Evolutionary conservation across 2,888 invertebrate species (phyloP), one percentile per base, ranked within the genome.

Genomic region (Athalia circularis): DNA sequence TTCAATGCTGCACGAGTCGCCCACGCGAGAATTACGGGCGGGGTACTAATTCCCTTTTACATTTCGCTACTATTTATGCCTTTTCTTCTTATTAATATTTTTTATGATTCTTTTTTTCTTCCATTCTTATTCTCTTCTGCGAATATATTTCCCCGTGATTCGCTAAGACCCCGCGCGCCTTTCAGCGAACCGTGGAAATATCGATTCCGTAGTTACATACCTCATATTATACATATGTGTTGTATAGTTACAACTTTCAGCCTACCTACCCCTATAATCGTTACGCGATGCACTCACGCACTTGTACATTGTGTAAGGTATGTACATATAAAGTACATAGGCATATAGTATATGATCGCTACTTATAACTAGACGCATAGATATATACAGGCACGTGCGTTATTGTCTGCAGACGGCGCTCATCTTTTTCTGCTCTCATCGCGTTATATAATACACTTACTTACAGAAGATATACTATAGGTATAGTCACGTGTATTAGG

Each of bases 261-360:
- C 68, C 65, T 13, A 47, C 65, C 68, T 75, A 62, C 75, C 75
- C 75, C 75, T 75, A 64, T 75, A 75, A 75, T 64, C 75, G 75
- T 75, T 75, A 75, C 75, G 75, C 64, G 75, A 75, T 75, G 75
- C 75, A 75, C 75, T 64, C 75, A 62, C 75, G 62, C 75, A 62
- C 74, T 48, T 59, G 59, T 59, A 45, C 59, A 45, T 9, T 54
- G 4, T 7, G 5, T n/a, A 11, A n/a, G 11, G 6, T 52, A 29
- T 54, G 15, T 65, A 48, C 6, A 7, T 67, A 64, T 43, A 59
- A 3, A 59, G 15, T n/a, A 59, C 15, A 59, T 59, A n/a, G 8
- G n/a, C 1, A 59, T 59, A 59, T 13, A 6, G 7, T 64, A 3
- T 64, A 29, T 29, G 9, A n/a, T 29, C 7, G 75, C 75, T 75